These are phyloP conservation scores for Synaphobranchus kaupii DNA, from an alignment of 2,797 vertebrate genomes.

Conservation along the genomic window DNA sequence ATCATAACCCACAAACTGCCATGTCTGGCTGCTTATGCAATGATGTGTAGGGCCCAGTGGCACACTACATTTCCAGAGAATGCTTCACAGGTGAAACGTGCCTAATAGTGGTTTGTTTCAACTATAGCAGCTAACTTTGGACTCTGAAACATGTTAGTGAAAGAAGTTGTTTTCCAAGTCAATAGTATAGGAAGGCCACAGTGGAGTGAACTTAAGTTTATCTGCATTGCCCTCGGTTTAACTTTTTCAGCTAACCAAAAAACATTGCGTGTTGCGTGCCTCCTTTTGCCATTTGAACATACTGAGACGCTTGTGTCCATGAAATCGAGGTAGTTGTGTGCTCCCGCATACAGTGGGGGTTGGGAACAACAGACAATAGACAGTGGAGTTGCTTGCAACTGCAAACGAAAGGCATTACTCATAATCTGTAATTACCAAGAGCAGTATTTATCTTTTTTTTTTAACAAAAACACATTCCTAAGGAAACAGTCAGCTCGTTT, in stretches of 20 bases:
- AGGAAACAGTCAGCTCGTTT: no score
- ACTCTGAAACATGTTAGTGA: not conserved
- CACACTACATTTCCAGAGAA: not conserved
- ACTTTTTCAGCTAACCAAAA: not conserved
- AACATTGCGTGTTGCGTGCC: not conserved
- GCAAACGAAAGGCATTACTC: not conserved
- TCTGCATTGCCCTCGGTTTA: not conserved
- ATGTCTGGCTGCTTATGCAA: not conserved
- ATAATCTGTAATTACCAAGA: not conserved
- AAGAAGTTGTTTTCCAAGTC: not conserved
- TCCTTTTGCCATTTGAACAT: not conserved
- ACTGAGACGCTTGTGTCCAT: not conserved
- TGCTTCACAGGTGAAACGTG: not conserved
- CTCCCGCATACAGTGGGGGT: not conserved
- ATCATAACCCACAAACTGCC: not conserved
- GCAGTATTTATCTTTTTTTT: not conserved
- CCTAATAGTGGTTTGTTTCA: not conserved
- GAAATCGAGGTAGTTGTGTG: not conserved
- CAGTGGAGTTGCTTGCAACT: not conserved
- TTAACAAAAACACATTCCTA: not conserved
- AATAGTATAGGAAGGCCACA: not conserved
- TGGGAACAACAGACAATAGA: slow-evolving; percentile 12
- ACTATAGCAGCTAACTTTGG: not conserved
- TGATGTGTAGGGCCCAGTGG: not conserved
- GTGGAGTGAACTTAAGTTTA: not conserved